Base-by-base conservation (phyloP, 2,113 vertebrate species). In the Salvelinus namaycush region DNA sequence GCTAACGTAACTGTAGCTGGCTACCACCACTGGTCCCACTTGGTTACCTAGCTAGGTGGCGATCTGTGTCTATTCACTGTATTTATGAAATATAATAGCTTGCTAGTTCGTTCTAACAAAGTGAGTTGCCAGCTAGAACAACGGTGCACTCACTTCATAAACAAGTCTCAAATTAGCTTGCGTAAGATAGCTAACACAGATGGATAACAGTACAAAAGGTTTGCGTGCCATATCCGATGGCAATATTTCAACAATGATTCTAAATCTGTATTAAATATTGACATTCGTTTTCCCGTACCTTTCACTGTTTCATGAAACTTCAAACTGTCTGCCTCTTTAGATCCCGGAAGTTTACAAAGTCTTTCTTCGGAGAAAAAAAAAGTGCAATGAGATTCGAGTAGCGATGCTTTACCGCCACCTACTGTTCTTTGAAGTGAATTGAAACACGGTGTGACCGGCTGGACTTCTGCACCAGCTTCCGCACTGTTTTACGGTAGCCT, bases 341-440 rank as follows among this genome's bases (percentile, higher is more conserved):
- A 89, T 75, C 8, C 75, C 80, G 88, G 82, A 89, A 79, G 79
- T 82, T 44, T 24, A 66, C 84, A 69, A 59, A 0, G 80, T 86
- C 86, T 89, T 54, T 18, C 87, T 85, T 87, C 80, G 79, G 76
- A 62, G 67, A 29, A n/a, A 62, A 62, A 62, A 44, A 44, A 54
- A 16, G 51, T 18, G 13, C 51, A 54, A 3, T 18, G 51, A 5
- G 51, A 54, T 54, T 54, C 51, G 51, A 75, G 6, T 14, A 6
- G n/a, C 11, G 0, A 70, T 3, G 51, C 3, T 39, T 3, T 60
- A 16, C 3, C 31, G 73, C 73, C 85, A 27, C 2, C 83, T 84
- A 77, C 76, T 44, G 82, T 62, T 24, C 8, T 24, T 5, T 22
- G 59, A 7, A 5, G 5, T 62, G 54, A 62, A 22, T 62, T 22